A percentile compares a stretch with the other conserved stretches of the same genome.
These are phyloP conservation scores for Eulemur rufifrons DNA, from an alignment of 2,113 vertebrate genomes.

Conservation along the genomic window DNA sequence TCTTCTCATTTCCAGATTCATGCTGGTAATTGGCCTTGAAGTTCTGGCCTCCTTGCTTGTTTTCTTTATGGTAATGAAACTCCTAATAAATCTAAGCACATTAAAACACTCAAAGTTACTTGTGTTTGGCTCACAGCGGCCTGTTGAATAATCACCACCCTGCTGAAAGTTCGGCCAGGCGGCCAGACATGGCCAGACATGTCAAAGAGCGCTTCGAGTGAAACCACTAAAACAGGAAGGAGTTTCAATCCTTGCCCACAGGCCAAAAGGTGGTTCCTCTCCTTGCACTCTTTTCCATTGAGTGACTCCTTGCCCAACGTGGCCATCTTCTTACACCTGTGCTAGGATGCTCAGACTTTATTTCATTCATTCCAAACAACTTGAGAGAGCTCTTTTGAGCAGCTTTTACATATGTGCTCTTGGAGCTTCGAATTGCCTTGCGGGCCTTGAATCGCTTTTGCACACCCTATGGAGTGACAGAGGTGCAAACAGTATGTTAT, in stretches of 20 bases:
- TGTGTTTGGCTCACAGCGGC: not conserved
- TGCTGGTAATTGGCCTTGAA: not conserved
- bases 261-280: no score
- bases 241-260: not conserved
- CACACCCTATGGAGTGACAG: not conserved
- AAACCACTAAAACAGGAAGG: not conserved
- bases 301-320: accelerated
- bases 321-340: not conserved
- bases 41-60: not conserved
- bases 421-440: not conserved
- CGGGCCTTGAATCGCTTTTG: not conserved
- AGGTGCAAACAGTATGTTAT: not conserved
- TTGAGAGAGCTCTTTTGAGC: not conserved
- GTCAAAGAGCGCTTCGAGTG: not conserved
- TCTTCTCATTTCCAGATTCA: not conserved
- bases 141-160: not conserved
- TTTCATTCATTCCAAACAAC: not conserved
- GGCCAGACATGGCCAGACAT: not conserved
- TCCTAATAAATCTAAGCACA: not conserved
- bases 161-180: not conserved
- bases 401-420: not conserved
- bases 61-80: not conserved
- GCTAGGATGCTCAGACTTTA: not conserved
- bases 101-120: not conserved
- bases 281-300: accelerated